phyloP scores from a whole-genome alignment of 2,797 vertebrate species.

The Microcaecilia unicolor region DNA sequence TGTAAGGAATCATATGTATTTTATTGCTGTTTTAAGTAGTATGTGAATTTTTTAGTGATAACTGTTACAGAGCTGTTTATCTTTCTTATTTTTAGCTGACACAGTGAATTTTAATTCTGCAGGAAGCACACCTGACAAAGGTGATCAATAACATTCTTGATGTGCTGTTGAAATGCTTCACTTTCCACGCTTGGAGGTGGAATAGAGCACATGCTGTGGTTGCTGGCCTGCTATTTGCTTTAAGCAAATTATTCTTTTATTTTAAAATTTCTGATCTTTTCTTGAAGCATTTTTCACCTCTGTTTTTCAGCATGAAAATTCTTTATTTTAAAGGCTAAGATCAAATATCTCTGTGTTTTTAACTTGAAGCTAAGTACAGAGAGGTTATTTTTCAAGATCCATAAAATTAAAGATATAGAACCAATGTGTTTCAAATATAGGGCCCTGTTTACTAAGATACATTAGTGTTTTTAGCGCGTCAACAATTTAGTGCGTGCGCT shows the following conservation, averaged over 20 bases:
- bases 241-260: neutral
- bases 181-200: neutral
- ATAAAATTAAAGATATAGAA: too few relatives aligned
- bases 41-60: too few relatives aligned
- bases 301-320: neutral
- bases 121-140: constrained; percentile 22
- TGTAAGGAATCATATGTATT: too few relatives aligned
- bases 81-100: constrained; percentile 24
- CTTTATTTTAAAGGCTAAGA: too few relatives aligned
- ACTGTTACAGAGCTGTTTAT: constrained; percentile 9
- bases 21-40: too few relatives aligned
- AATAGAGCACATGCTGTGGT: neutral
- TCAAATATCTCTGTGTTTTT: too few relatives aligned
- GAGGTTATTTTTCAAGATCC: too few relatives aligned
- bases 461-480: too few relatives aligned
- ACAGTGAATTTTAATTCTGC: constrained; percentile 14
- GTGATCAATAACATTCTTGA: constrained; percentile 16
- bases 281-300: neutral
- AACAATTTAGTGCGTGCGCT: too few relatives aligned
- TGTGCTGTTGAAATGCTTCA: constrained; percentile 1
- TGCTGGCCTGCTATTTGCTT: neutral
- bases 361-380: neutral
- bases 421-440: too few relatives aligned
- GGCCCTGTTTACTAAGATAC: too few relatives aligned
- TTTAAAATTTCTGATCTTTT: neutral